Conservation (phyloP, 2,113 vertebrate species). For the Choloepus hoffmanni region DNA sequence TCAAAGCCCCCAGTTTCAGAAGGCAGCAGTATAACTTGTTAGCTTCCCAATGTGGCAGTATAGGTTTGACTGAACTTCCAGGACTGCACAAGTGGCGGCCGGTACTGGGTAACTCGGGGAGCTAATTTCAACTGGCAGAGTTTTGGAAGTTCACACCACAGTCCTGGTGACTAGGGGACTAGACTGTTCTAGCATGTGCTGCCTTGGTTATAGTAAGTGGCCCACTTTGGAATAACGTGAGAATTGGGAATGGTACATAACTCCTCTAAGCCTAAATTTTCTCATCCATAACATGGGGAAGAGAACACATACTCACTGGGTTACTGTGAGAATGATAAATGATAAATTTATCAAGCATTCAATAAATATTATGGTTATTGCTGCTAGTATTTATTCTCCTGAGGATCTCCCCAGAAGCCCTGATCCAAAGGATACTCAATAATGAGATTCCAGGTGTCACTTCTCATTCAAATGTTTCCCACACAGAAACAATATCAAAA, state of each 20-base stretch:
- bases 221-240: background rate
- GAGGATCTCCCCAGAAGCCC: background rate
- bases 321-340: background rate
- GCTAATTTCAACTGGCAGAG: background rate
- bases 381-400: background rate
- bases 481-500: background rate
- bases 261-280: background rate
- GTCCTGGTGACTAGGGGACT: background rate
- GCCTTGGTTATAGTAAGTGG: background rate
- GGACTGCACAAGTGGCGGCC: background rate
- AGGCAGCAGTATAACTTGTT: background rate
- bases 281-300: background rate
- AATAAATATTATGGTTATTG: background rate
- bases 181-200: background rate
- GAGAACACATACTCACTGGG: background rate
- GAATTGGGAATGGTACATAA: no score
- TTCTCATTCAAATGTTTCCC: background rate
- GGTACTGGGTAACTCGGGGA: background rate
- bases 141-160: background rate
- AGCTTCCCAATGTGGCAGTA: background rate
- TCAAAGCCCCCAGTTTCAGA: background rate
- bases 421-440: background rate
- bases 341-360: background rate
- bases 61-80: background rate
- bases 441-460: background rate